phyloP scores from a whole-genome alignment of 2,797 vertebrate species.

The Lepilemur ruficaudatus region DNA sequence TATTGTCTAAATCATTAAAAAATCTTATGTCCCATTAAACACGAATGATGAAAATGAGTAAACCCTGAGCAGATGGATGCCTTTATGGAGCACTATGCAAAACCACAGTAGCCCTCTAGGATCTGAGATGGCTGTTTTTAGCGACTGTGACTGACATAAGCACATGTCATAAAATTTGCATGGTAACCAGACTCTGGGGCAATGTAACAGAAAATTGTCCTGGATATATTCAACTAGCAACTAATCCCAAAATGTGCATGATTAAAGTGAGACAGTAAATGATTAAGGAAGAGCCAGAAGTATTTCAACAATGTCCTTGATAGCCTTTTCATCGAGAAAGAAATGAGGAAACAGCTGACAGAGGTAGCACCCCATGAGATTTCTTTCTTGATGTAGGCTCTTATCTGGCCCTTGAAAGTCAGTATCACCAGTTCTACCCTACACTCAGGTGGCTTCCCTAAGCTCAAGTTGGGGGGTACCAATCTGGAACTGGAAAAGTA shows the following conservation, averaged over 20 bases:
- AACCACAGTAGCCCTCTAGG: constrained; percentile 5
- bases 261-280: constrained; percentile 20
- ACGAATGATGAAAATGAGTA: constrained; percentile 52
- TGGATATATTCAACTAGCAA: constrained; percentile 23
- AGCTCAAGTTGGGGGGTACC: background rate
- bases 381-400: background rate
- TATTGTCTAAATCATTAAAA: constrained; percentile 49
- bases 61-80: constrained; percentile 39
- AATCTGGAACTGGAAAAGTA: background rate
- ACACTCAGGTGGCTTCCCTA: background rate
- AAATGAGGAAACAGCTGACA: background rate
- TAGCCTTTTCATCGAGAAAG: background rate
- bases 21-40: constrained; percentile 50
- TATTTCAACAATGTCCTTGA: constrained; percentile 20
- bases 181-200: background rate
- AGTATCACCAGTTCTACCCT: background rate
- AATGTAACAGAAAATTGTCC: constrained; percentile 47
- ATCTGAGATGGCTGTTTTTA: constrained; percentile 45
- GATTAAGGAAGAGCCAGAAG: constrained; percentile 18
- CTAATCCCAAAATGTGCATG: constrained; percentile 17
- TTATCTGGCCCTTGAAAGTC: background rate
- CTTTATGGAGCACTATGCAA: constrained; percentile 37
- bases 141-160: constrained; percentile 34
- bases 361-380: background rate
- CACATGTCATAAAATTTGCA: constrained; percentile 29